Percentiles rank a stretch among this genome's conserved stretches.
These are phyloP conservation scores for Acromyrmex echinatior DNA, from an alignment of 1,140 invertebrate genomes.

Conservation along the genomic window DNA sequence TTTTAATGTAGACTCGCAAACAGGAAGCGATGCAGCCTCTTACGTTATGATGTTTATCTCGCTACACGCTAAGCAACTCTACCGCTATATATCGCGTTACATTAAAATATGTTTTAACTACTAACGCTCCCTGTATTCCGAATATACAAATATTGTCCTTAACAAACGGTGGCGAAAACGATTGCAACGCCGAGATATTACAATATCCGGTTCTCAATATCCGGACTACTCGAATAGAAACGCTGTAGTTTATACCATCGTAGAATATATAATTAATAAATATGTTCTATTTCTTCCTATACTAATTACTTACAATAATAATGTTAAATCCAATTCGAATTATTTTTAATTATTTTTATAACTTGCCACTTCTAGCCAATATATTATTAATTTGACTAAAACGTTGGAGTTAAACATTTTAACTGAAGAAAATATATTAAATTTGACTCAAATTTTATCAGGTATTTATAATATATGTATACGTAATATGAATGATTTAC, in stretches of 20 bases:
- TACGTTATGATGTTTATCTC: slow-evolving; percentile 62
- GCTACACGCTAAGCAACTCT: slow-evolving; percentile 53
- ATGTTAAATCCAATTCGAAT: no score
- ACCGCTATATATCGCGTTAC: slow-evolving; percentile 35
- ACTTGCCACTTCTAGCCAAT: no score
- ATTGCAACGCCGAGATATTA: slow-evolving; percentile 4
- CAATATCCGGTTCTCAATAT: background rate
- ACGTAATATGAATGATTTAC: no score
- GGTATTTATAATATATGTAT: no score
- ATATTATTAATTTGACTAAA: no score
- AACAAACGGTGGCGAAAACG: slow-evolving; percentile 14
- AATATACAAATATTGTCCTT: slow-evolving; percentile 52
- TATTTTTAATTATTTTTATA: no score
- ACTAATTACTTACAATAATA: no score
- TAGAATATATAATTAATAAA: slow-evolving; percentile 11
- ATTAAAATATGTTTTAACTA: slow-evolving; percentile 54
- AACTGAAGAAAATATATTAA: no score
- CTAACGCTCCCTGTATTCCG: slow-evolving; percentile 5
- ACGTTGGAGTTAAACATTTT: no score
- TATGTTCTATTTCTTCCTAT: background rate
- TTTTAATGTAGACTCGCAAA: slow-evolving; percentile 65
- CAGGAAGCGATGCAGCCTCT: slow-evolving; percentile 61
- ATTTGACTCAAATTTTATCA: no score
- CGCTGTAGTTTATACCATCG: background rate
- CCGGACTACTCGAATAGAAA: background rate